phyloP scores from a whole-genome alignment of 1,140 invertebrate genomes.

The Drosophila serrata region DNA sequence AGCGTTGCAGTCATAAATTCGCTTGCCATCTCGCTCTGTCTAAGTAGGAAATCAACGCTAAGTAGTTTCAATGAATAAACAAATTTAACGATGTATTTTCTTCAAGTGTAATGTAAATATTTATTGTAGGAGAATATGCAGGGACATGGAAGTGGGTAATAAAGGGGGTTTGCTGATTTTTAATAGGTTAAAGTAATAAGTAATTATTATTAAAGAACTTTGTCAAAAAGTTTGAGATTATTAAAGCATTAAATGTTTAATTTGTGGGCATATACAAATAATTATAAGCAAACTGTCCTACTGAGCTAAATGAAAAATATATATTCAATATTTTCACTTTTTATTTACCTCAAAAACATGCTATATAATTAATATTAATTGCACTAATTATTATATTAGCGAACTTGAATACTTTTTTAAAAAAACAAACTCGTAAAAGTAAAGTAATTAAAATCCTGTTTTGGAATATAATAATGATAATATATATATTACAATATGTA shows the following conservation, averaged over 20 bases:
- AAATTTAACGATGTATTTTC: constrained; percentile 78
- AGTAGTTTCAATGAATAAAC: constrained; percentile 78
- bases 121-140: constrained; percentile 27
- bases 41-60: constrained; percentile 75
- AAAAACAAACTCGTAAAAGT: constrained; percentile 4
- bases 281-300: neutral
- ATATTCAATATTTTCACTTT: neutral
- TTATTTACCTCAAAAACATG: neutral
- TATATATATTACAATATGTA: no score
- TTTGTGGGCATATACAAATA: neutral
- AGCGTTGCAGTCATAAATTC: constrained; percentile 41
- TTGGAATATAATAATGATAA: neutral
- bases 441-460: neutral
- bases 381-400: constrained; percentile 5
- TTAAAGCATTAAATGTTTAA: no score
- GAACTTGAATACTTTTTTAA: neutral
- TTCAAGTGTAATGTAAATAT: constrained; percentile 74
- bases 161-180: neutral
- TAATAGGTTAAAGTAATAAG: neutral
- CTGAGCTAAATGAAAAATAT: neutral
- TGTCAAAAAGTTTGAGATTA: neutral
- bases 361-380: constrained; percentile 8
- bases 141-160: neutral
- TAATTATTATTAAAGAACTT: neutral
- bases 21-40: constrained; percentile 32